Evolutionary conservation across 2,113 vertebrate genomes (phyloP).

Genomic region (Calypte anna): DNA sequence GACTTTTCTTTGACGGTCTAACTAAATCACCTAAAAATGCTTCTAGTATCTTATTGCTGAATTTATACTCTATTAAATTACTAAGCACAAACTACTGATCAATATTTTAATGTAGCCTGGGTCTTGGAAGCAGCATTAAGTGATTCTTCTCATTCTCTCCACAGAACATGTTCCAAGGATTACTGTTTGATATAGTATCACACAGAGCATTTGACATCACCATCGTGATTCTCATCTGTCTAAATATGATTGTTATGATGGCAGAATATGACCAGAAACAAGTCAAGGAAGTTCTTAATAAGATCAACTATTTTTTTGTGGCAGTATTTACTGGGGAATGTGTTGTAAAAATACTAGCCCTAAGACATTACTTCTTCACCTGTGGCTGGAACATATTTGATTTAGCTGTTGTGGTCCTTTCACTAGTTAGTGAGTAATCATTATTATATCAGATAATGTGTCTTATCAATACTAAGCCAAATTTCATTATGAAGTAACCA

Average conservation of each 20-base stretch:
- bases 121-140: neutral
- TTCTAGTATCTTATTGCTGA: neutral
- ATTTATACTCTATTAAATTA: neutral
- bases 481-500: neutral
- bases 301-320: conserved; percentile 90
- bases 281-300: conserved; percentile 78
- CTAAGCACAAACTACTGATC: neutral
- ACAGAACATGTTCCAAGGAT: conserved; percentile 87
- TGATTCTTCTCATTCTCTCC: neutral
- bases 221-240: conserved; percentile 89
- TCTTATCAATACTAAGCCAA: neutral
- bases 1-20: neutral
- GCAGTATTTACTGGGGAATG: conserved; percentile 90
- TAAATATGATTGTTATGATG: conserved; percentile 97
- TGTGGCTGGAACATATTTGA: conserved; percentile 97
- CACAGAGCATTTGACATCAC: conserved; percentile 91
- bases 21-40: neutral
- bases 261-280: conserved; percentile 78
- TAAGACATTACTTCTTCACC: conserved; percentile 93
- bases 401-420: conserved; percentile 91
- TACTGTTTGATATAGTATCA: conserved; percentile 90
- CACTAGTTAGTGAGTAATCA: conserved; percentile 88
- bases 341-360: conserved; percentile 89
- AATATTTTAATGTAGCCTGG: neutral
- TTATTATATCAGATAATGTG: neutral